These are phyloP conservation scores for Dipodomys stephensi DNA, from an alignment of 2,113 vertebrate species.

Conservation along the genomic window DNA sequence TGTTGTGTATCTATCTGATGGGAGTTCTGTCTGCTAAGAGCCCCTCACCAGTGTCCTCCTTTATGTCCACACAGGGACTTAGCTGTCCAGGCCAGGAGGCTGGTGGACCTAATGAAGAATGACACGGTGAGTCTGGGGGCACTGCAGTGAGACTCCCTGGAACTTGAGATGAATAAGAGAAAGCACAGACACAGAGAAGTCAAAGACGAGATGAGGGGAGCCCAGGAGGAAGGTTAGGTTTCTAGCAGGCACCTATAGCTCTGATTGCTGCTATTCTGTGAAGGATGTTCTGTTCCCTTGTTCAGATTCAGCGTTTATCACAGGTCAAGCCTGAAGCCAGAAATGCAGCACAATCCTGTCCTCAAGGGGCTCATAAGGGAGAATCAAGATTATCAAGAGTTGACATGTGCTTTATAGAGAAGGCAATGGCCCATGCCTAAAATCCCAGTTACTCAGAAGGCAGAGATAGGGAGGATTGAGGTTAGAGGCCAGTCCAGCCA, in stretches of 20 bases:
- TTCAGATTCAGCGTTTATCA: background rate
- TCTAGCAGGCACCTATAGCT: background rate
- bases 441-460: too few species aligned
- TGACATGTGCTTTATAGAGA: background rate
- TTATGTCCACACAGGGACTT: slow-evolving; percentile 79
- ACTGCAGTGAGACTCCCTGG: background rate
- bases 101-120: slow-evolving; percentile 85
- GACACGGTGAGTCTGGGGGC: slow-evolving; percentile 80
- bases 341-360: background rate
- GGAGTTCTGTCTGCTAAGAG: background rate
- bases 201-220: rapidly evolving
- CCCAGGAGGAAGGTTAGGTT: background rate
- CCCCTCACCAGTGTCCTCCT: background rate
- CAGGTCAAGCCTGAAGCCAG: too few species aligned
- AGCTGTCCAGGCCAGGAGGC: slow-evolving; percentile 75
- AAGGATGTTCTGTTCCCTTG: background rate
- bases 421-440: too few species aligned
- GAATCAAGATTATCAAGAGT: background rate
- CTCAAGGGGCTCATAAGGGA: background rate
- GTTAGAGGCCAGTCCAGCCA: too few species aligned
- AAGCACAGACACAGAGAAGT: background rate
- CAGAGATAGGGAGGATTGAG: too few species aligned
- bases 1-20: rapidly evolving
- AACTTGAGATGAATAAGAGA: background rate
- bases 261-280: background rate